These are phyloP conservation scores for Cervus canadensis DNA, from an alignment of 2,113 vertebrate species.

Conservation along the genomic window DNA sequence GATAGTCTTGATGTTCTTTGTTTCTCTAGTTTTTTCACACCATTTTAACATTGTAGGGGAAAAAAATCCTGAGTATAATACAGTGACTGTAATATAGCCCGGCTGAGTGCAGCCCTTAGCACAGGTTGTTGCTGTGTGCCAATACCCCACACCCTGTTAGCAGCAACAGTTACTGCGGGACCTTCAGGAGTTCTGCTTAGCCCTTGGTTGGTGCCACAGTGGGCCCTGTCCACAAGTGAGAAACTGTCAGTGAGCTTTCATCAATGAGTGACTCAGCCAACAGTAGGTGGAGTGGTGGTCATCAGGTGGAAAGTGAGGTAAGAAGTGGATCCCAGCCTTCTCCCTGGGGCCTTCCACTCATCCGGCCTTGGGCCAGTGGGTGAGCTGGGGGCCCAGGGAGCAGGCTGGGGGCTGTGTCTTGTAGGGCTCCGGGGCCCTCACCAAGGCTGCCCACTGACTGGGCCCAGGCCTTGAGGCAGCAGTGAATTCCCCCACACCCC, in stretches of 20 bases:
- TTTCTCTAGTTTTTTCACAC: background rate
- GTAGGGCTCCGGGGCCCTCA: background rate
- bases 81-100: background rate
- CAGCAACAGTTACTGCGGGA: background rate
- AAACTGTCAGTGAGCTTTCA: background rate
- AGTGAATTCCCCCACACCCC: background rate
- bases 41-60: background rate
- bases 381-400: background rate
- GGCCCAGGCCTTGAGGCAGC: background rate
- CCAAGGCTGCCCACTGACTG: background rate
- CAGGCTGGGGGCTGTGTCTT: background rate
- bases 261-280: background rate
- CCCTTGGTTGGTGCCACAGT: background rate
- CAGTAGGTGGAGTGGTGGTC: background rate
- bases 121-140: background rate
- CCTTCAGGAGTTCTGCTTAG: background rate
- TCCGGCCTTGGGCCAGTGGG: fast-evolving
- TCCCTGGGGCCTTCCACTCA: background rate
- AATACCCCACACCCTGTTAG: background rate
- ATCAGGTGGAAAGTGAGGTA: background rate
- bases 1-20: background rate
- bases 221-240: background rate
- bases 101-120: background rate
- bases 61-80: background rate
- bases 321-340: background rate